A percentile compares a stretch with the other conserved stretches of the same genome.
Evolutionary conservation across 2,888 invertebrate species (phyloP).

Genomic region (Limnephilus rhombicus): DNA sequence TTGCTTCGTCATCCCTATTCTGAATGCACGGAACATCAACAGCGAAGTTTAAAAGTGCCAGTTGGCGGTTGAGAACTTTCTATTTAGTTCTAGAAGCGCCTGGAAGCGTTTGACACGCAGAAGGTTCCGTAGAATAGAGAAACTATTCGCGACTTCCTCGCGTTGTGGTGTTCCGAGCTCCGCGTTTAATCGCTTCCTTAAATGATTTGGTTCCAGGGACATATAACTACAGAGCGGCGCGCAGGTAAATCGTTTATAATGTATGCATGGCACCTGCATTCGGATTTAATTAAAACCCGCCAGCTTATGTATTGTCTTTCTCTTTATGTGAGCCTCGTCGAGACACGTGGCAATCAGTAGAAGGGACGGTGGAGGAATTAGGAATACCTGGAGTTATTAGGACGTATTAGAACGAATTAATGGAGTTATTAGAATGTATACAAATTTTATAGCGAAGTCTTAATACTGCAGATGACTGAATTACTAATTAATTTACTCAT

Average conservation of each 20-base stretch:
- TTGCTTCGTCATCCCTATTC: neutral
- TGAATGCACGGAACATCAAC: neutral
- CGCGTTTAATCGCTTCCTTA: neutral
- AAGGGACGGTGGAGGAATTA: constrained; percentile 17
- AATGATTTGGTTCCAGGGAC: neutral
- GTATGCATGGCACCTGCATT: constrained; percentile 50
- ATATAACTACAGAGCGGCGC: neutral
- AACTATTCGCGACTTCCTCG: neutral
- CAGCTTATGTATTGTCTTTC: constrained; percentile 48
- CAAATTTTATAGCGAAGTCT: constrained; percentile 16
- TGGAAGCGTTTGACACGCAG: neutral
- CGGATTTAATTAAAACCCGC: constrained; percentile 55
- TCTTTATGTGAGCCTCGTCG: constrained; percentile 5
- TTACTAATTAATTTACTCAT: neutral
- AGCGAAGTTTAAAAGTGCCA: neutral
- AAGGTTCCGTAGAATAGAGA: neutral
- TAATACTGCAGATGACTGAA: constrained; percentile 19
- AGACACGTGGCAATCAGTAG: constrained; percentile 22
- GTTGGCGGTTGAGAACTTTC: neutral
- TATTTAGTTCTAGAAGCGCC: neutral
- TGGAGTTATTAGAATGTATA: constrained; percentile 25
- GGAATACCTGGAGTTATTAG: neutral
- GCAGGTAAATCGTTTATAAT: constrained; percentile 9
- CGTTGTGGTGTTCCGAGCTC: neutral
- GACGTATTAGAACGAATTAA: too few species aligned